Conservation (phyloP, 2,888 invertebrate genomes). For the Atrina japonica region DNA sequence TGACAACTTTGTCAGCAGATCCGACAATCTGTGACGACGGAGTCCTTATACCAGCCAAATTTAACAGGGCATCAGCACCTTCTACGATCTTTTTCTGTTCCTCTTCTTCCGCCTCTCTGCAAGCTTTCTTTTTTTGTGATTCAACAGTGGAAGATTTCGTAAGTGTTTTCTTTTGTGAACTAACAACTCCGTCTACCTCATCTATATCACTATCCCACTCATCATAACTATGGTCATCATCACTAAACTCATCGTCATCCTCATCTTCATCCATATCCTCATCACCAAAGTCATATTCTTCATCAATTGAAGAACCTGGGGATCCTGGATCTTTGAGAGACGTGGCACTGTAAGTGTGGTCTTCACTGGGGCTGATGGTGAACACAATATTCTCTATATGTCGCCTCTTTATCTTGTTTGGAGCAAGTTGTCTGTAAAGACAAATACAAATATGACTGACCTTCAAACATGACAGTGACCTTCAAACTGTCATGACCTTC, state of each 20-base stretch:
- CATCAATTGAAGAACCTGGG: conserved; percentile 80
- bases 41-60: conserved; percentile 85
- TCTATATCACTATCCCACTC: conserved; percentile 66
- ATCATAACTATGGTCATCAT: conserved; percentile 47
- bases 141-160: conserved; percentile 3
- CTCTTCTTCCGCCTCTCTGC: conserved; percentile 71
- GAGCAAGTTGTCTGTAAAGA: conserved; percentile 35
- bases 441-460: not conserved
- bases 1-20: too few relatives aligned
- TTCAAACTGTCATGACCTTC: too few relatives aligned
- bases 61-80: conserved; percentile 89
- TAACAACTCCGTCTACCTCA: conserved; percentile 64
- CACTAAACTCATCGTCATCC: conserved; percentile 53
- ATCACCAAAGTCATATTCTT: conserved; percentile 79
- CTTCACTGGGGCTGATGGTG: conserved; percentile 93
- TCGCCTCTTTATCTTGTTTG: conserved; percentile 48
- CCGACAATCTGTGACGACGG: too few relatives aligned
- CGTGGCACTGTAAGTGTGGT: conserved; percentile 91
- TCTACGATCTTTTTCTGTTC: conserved; percentile 86
- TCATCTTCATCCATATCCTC: conserved; percentile 65
- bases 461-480: too few relatives aligned
- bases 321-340: conserved; percentile 64
- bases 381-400: conserved; percentile 83
- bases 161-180: conserved; percentile 6
- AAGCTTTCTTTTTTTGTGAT: conserved; percentile 28